Evolutionary conservation across 2,797 vertebrate genomes (phyloP).

Genomic region (Eupleurogrammus muticus): DNA sequence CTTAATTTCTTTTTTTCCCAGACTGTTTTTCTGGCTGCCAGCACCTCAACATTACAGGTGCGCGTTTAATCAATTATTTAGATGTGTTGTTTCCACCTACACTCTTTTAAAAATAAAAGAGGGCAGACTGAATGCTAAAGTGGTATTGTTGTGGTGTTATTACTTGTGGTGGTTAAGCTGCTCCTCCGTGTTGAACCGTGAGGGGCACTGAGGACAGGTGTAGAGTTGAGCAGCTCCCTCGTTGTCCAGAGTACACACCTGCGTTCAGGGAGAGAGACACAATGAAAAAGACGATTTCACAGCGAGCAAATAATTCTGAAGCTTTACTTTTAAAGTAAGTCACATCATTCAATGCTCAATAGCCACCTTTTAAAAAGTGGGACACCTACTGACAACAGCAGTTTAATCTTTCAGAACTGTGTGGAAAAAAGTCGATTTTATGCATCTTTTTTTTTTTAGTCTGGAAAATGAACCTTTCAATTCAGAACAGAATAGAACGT

Average conservation of each 20-base stretch:
- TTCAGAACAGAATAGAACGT: neutral
- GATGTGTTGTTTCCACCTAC: constrained; percentile 2
- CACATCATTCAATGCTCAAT: neutral
- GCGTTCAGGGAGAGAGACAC: constrained; percentile 26
- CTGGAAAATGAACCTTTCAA: neutral
- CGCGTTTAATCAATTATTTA: too few species aligned
- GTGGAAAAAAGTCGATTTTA: neutral
- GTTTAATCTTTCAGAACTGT: neutral
- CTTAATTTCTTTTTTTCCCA: too few species aligned
- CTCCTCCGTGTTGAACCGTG: constrained; percentile 88
- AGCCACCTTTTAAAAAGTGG: constrained; percentile 2
- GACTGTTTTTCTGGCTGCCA: too few species aligned
- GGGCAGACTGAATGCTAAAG: neutral
- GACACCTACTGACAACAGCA: neutral
- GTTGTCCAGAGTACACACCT: constrained; percentile 65
- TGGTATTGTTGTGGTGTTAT: constrained; percentile 22
- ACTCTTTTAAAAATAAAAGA: constrained; percentile 4
- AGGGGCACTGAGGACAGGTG: constrained; percentile 88
- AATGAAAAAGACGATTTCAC: neutral
- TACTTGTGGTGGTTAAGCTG: constrained; percentile 87
- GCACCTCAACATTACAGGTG: too few species aligned
- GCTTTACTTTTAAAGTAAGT: neutral
- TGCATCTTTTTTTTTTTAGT: neutral
- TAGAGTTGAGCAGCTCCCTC: constrained; percentile 75
- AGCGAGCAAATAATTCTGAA: constrained; percentile 1